These are phyloP conservation scores for Gymnobelideus leadbeateri DNA, from an alignment of 2,113 vertebrate genomes.

Conservation along the genomic window DNA sequence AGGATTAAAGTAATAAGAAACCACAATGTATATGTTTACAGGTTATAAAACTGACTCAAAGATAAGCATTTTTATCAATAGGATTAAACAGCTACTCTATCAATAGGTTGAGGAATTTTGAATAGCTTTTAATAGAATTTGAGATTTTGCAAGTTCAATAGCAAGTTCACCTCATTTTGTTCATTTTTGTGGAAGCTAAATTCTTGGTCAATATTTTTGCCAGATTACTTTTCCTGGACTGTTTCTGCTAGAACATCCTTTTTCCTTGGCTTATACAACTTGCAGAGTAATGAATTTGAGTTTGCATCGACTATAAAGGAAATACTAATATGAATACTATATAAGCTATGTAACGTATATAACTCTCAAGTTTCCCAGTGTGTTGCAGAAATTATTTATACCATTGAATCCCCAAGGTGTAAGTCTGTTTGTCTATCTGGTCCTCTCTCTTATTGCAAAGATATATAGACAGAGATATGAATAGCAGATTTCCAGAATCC, in stretches of 20 bases:
- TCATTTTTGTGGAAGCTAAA: neutral
- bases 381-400: neutral
- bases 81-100: neutral
- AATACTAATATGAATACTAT: neutral
- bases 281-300: neutral
- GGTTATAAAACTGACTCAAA: too few species aligned
- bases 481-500: neutral
- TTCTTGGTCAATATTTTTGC: neutral
- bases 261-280: neutral
- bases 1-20: too few species aligned
- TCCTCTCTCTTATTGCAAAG: neutral
- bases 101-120: neutral
- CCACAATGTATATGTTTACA: too few species aligned
- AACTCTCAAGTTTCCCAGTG: neutral
- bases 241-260: neutral
- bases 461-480: neutral
- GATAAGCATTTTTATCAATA: too few species aligned
- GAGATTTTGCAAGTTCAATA: neutral
- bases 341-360: neutral
- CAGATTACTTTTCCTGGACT: neutral
- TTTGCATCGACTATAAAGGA: neutral
- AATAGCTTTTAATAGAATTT: neutral
- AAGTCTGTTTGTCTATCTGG: neutral
- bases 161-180: too few species aligned
- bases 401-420: neutral